These are phyloP conservation scores for Euglossa dilemma DNA, from an alignment of 1,140 invertebrate species.

Conservation along the genomic window DNA sequence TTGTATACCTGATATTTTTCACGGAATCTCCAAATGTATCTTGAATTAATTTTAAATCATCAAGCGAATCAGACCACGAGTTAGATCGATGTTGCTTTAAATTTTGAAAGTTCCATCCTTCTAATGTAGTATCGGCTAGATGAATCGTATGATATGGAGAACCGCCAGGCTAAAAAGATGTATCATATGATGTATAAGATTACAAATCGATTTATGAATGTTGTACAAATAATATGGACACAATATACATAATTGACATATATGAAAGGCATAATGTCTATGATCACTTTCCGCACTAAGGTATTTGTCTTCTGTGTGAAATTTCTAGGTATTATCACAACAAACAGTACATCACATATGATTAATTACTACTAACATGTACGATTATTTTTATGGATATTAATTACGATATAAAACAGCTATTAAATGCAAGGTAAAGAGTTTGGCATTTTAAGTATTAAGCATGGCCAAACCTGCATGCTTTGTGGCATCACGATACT, in stretches of 20 bases:
- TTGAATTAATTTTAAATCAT: constrained; percentile 85
- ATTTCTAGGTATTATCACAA: constrained; percentile 20
- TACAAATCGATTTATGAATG: background rate
- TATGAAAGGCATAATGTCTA: constrained; percentile 31
- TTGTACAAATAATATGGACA: background rate
- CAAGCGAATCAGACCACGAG: constrained; percentile 93
- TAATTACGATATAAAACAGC: constrained; percentile 1
- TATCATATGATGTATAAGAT: background rate
- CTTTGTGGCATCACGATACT: constrained; percentile 51
- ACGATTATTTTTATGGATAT: constrained; percentile 7
- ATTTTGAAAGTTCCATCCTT: constrained; percentile 88
- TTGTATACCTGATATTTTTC: constrained; percentile 72
- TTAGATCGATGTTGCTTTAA: constrained; percentile 91
- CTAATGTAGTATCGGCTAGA: constrained; percentile 90
- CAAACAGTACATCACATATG: constrained; percentile 50
- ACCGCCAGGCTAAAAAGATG: constrained; percentile 85
- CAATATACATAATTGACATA: constrained; percentile 23
- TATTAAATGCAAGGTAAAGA: background rate
- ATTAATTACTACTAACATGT: constrained; percentile 26
- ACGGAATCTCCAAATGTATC: constrained; percentile 71
- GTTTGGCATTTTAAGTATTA: constrained; percentile 44
- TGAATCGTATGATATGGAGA: constrained; percentile 96
- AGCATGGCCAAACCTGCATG: constrained; percentile 50
- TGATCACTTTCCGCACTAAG: constrained; percentile 41
- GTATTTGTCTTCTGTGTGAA: constrained; percentile 48